Conservation (phyloP, 2,888 invertebrate genomes). For the Noctua janthina region DNA sequence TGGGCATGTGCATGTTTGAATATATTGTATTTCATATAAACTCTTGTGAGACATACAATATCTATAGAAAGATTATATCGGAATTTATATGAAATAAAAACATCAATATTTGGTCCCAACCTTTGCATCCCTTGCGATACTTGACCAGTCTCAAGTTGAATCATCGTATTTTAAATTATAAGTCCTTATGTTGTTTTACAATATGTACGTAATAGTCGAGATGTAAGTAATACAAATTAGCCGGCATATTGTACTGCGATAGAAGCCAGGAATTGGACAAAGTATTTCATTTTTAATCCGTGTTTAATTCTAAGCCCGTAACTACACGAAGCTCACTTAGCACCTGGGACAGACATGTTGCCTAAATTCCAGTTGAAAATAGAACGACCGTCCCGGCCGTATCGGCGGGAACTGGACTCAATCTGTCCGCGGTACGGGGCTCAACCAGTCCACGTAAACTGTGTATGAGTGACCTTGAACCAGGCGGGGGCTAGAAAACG, state of each 20-base stretch:
- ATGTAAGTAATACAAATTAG: too few relatives aligned
- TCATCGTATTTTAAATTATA: background rate
- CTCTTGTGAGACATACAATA: background rate
- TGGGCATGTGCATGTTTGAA: background rate
- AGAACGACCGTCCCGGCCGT: background rate
- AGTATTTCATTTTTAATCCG: background rate
- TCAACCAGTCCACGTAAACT: too few relatives aligned
- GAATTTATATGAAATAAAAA: conserved; percentile 14
- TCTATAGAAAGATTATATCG: background rate
- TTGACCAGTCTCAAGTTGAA: conserved; percentile 16
- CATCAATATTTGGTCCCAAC: background rate
- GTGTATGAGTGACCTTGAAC: too few relatives aligned
- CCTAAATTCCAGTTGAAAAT: conserved; percentile 16
- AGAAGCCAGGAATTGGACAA: background rate
- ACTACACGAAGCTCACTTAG: background rate
- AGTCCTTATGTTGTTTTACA: background rate
- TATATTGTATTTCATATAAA: background rate
- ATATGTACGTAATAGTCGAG: background rate
- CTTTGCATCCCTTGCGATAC: background rate
- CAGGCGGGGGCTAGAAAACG: too few relatives aligned
- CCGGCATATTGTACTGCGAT: background rate
- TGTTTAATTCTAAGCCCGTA: background rate
- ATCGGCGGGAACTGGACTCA: background rate
- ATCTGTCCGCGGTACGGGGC: background rate
- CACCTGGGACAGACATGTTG: conserved; percentile 6